Evolutionary conservation across 2,888 invertebrate species (phyloP).

Genomic region (Macaria notata): DNA sequence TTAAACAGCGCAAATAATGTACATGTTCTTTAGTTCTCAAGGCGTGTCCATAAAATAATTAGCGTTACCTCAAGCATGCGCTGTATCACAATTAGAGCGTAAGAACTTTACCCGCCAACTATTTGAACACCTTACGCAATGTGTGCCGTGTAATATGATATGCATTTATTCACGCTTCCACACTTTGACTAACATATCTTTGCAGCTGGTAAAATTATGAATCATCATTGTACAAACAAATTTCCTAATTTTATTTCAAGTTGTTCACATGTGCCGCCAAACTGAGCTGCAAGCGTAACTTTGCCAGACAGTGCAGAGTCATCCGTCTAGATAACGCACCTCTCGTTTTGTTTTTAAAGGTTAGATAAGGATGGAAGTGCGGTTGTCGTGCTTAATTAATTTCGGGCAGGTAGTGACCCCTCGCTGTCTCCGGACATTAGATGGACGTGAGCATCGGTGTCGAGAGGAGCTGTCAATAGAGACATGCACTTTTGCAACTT

Average conservation of each 20-base stretch:
- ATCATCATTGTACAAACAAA: too few species aligned
- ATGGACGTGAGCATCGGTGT: slow-evolving; percentile 47
- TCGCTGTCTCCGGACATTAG: slow-evolving; percentile 56
- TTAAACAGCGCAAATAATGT: slow-evolving; percentile 6
- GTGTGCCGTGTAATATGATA: slow-evolving; percentile 50
- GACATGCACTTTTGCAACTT: slow-evolving; percentile 27
- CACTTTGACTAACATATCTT: not conserved
- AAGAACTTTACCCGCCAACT: slow-evolving; percentile 60
- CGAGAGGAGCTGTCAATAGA: slow-evolving; percentile 40
- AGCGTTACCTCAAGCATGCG: slow-evolving; percentile 30
- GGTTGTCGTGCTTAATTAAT: slow-evolving; percentile 33
- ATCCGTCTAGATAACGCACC: slow-evolving; percentile 19
- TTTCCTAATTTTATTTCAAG: too few species aligned
- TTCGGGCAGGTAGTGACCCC: slow-evolving; percentile 35
- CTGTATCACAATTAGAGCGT: slow-evolving; percentile 66
- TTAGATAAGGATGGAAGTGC: slow-evolving; percentile 23
- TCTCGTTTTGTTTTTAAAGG: slow-evolving; percentile 21
- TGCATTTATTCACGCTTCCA: slow-evolving; percentile 22
- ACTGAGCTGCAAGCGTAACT: too few species aligned
- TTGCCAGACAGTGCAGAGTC: slow-evolving; percentile 7
- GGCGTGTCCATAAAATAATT: slow-evolving; percentile 11
- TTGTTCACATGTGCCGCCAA: too few species aligned
- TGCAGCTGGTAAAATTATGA: too few species aligned
- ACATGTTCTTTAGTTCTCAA: slow-evolving; percentile 1
- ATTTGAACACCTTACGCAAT: slow-evolving; percentile 50